These are phyloP conservation scores for Noctilio leporinus DNA, from an alignment of 2,113 vertebrate species.

Conservation along the genomic window DNA sequence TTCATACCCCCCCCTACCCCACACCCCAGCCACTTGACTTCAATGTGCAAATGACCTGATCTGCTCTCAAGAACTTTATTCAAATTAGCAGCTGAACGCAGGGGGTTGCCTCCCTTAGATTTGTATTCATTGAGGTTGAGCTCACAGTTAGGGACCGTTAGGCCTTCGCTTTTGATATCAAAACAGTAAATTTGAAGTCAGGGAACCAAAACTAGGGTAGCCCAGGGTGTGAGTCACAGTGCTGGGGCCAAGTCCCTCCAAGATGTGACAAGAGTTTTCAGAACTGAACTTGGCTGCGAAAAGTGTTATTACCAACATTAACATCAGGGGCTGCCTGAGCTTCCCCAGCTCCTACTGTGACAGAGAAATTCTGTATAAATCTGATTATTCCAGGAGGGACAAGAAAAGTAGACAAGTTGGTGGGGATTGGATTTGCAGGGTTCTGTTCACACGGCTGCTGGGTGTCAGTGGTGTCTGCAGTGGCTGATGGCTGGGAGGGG, in stretches of 20 bases:
- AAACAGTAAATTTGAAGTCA: background rate
- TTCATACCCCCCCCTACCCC: background rate
- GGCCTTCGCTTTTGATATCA: background rate
- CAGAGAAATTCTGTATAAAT: background rate
- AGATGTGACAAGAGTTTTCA: background rate
- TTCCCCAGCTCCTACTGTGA: background rate
- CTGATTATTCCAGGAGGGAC: background rate
- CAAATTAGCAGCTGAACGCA: background rate
- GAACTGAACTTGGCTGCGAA: background rate
- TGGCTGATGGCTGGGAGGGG: background rate
- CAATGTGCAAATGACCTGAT: background rate
- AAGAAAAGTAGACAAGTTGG: background rate
- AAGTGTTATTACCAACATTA: background rate
- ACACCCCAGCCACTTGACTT: background rate
- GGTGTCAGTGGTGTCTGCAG: background rate
- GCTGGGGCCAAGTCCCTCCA: background rate
- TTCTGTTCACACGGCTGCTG: background rate
- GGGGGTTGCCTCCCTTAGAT: background rate
- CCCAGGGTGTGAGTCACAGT: background rate
- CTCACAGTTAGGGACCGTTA: background rate
- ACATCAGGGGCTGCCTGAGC: background rate
- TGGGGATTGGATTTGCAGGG: background rate
- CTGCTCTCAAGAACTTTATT: background rate
- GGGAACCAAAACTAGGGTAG: background rate
- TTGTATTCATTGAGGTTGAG: background rate